Evolutionary conservation across 1,140 invertebrate genomes (phyloP).

Genomic region (Cydia splendana): DNA sequence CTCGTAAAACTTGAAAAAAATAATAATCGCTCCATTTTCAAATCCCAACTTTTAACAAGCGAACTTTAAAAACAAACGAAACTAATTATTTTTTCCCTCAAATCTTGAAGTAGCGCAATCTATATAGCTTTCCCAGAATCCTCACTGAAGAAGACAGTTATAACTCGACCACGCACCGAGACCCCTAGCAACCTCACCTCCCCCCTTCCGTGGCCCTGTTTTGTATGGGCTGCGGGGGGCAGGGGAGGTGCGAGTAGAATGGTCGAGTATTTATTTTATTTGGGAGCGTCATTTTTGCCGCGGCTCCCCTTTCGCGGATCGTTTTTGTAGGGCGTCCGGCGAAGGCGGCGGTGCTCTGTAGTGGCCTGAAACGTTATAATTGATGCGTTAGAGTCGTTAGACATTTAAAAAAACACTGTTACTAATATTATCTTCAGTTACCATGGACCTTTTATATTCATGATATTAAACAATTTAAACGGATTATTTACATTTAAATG

Average conservation of each 20-base stretch:
- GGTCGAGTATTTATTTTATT: slow-evolving; percentile 70
- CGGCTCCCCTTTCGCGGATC: slow-evolving; percentile 63
- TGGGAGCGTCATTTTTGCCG: slow-evolving; percentile 70
- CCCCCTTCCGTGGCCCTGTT: slow-evolving; percentile 33
- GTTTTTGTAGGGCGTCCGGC: slow-evolving; percentile 66
- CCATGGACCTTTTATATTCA: no score
- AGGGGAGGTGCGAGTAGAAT: slow-evolving; percentile 44
- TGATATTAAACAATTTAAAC: no score
- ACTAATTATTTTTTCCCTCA: slow-evolving; percentile 26
- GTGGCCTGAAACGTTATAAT: slow-evolving; percentile 52
- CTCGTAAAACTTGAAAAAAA: background rate
- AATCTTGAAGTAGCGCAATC: slow-evolving; percentile 33
- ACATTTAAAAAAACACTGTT: no score
- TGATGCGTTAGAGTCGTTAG: background rate
- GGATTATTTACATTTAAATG: no score
- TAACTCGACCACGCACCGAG: slow-evolving; percentile 45
- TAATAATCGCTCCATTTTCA: background rate
- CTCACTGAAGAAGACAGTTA: slow-evolving; percentile 51
- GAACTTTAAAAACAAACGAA: slow-evolving; percentile 26
- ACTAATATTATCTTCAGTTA: no score
- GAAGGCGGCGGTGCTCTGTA: slow-evolving; percentile 49
- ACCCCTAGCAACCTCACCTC: slow-evolving; percentile 35
- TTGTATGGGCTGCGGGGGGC: slow-evolving; percentile 28
- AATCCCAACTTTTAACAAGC: background rate
- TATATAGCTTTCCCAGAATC: slow-evolving; percentile 47